Percentiles rank a stretch among this genome's conserved stretches.
Evolutionary conservation across 2,797 vertebrate species (phyloP).

Genomic region (Hydrophis major): DNA sequence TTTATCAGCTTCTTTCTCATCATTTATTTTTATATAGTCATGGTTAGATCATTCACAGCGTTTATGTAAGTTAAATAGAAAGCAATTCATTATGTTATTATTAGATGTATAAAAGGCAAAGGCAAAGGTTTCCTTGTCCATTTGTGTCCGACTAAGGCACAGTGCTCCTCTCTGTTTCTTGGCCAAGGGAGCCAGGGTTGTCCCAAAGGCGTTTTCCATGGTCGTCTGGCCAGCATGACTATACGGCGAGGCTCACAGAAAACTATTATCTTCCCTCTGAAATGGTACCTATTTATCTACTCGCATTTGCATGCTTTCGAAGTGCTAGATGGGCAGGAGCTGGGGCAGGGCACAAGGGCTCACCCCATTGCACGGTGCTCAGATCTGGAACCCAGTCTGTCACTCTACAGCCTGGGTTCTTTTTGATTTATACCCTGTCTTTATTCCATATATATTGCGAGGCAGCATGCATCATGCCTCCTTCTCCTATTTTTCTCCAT

Average conservation of each 20-base stretch:
- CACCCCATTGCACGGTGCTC: not conserved
- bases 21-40: not conserved
- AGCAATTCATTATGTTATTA: not conserved
- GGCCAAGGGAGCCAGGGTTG: not conserved
- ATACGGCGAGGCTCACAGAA: not conserved
- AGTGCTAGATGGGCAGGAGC: not conserved
- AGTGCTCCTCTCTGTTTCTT: not conserved
- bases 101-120: not conserved
- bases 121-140: not conserved
- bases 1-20: not conserved
- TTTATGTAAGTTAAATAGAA: not conserved
- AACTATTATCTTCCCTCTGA: not conserved
- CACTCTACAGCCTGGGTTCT: not conserved
- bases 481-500: not conserved
- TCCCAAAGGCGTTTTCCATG: not conserved
- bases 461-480: not conserved
- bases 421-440: not conserved
- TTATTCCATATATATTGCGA: not conserved
- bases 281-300: not conserved
- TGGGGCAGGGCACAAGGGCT: not conserved
- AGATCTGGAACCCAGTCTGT: not conserved
- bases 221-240: not conserved
- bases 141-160: not conserved
- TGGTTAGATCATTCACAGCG: not conserved
- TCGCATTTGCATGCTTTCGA: not conserved